phyloP scores from a whole-genome alignment of 1,140 invertebrate genomes.

The Cherax destructor region DNA sequence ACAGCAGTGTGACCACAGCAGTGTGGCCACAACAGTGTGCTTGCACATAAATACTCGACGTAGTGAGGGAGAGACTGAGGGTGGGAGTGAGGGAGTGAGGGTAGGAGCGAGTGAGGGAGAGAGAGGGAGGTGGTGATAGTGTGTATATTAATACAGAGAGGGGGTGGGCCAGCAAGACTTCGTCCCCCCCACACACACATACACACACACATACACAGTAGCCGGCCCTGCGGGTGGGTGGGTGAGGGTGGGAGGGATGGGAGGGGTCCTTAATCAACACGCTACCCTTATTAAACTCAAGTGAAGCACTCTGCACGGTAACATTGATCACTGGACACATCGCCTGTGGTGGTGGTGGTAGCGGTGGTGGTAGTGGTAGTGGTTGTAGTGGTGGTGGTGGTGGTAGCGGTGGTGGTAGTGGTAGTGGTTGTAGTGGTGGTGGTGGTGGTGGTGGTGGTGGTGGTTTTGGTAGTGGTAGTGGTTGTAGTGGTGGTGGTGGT shows the following conservation, averaged over 20 bases:
- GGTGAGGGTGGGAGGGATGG: no score
- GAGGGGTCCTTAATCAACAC: not conserved
- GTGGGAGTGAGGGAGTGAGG: not conserved
- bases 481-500: no score
- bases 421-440: no score
- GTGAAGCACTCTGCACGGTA: not conserved
- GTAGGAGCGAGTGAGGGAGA: not conserved
- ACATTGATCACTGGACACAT: not conserved
- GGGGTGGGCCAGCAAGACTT: not conserved
- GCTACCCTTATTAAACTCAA: not conserved
- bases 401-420: no score
- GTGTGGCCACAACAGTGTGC: not conserved
- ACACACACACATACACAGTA: not conserved
- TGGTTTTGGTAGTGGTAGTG: no score
- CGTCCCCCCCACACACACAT: not conserved
- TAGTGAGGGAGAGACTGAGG: not conserved
- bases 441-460: no score
- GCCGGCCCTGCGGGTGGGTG: not conserved
- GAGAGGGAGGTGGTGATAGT: not conserved
- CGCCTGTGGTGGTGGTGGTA: no score
- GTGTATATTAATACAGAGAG: constrained; percentile 7
- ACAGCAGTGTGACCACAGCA: not conserved
- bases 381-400: no score
- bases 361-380: no score
- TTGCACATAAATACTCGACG: not conserved